Evolutionary conservation across 2,113 vertebrate species (phyloP).

Genomic region (Climacteris rufus): DNA sequence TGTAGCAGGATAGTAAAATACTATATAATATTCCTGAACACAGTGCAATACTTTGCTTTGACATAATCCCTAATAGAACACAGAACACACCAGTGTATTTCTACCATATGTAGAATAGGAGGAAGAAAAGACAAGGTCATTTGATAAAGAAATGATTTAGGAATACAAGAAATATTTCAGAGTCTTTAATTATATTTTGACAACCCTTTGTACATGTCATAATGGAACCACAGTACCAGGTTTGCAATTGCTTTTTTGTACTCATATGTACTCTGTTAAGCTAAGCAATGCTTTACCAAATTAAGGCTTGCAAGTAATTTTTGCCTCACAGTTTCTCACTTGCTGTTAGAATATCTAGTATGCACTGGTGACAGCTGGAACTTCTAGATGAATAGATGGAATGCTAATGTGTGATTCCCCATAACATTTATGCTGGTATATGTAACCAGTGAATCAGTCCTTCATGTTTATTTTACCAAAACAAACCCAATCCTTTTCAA

Average conservation of each 20-base stretch:
- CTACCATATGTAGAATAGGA: background rate
- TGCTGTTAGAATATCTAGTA: background rate
- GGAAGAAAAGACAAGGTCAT: background rate
- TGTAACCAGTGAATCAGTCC: background rate
- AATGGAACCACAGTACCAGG: background rate
- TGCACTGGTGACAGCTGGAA: background rate
- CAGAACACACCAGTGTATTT: background rate
- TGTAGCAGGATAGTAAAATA: slow-evolving; percentile 55
- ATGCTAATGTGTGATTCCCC: background rate
- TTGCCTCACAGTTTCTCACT: slow-evolving; percentile 14
- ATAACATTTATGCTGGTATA: background rate
- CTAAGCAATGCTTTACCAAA: slow-evolving; percentile 28
- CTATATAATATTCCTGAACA: background rate
- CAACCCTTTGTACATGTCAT: slow-evolving; percentile 4
- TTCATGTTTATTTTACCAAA: background rate
- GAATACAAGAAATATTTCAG: background rate
- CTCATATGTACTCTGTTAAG: slow-evolving; percentile 17
- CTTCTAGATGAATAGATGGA: background rate
- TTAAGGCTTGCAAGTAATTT: slow-evolving; percentile 34
- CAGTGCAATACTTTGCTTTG: slow-evolving; percentile 6
- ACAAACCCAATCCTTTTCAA: background rate
- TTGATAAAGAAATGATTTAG: slow-evolving; percentile 2
- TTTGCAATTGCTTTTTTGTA: slow-evolving; percentile 7
- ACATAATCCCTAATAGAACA: slow-evolving; percentile 45
- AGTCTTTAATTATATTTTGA: slow-evolving; percentile 42